Evolutionary conservation across 2,113 vertebrate species (phyloP).

Genomic region (Pelodiscus sinensis): DNA sequence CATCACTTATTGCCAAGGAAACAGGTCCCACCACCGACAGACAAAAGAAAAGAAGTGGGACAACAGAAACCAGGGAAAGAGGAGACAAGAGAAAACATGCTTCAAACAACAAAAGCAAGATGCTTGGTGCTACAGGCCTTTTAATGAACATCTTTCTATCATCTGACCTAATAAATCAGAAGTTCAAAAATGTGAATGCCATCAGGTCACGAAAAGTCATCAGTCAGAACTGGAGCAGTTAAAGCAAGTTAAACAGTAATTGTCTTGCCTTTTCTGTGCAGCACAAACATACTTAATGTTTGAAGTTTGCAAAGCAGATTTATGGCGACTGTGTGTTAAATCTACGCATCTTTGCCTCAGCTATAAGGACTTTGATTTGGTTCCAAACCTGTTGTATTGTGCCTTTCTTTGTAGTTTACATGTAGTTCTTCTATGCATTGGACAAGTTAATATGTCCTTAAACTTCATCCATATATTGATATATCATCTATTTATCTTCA

Average conservation of each 20-base stretch:
- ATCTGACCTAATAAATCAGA: neutral
- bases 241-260: neutral
- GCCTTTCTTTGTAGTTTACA: neutral
- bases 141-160: neutral
- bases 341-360: neutral
- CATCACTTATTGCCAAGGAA: neutral
- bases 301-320: neutral
- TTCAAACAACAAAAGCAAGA: neutral
- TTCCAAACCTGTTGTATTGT: neutral
- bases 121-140: neutral
- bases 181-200: neutral
- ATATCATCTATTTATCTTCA: neutral
- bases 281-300: neutral
- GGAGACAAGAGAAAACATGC: neutral
- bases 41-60: neutral
- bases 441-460: neutral
- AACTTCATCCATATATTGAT: neutral
- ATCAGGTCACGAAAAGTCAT: neutral
- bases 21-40: neutral
- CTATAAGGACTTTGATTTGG: neutral
- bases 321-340: neutral
- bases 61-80: neutral
- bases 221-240: neutral
- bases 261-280: neutral
- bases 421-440: neutral